A percentile compares a stretch with the other conserved stretches of the same genome.
Conservation (phyloP, 53 echinoderm and acorn worm species). For the Echinometra lucunter region DNA sequence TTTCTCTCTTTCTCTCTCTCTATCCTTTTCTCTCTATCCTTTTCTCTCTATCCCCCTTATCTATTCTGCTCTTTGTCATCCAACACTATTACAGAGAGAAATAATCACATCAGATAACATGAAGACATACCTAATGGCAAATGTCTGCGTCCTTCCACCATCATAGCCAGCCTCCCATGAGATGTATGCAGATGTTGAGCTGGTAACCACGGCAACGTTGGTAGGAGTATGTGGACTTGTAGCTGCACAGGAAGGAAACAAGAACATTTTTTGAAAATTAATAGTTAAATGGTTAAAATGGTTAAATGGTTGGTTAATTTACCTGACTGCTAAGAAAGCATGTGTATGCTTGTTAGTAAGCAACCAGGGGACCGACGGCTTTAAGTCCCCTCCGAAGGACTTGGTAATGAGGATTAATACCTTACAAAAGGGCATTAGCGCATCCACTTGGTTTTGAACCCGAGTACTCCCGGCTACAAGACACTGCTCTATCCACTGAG, state of each 20-base stretch:
- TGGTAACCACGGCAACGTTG: conserved; percentile 86
- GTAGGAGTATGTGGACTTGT: conserved; percentile 92
- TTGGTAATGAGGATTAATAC: no score
- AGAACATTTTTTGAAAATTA: background rate
- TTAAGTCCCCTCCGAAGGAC: no score
- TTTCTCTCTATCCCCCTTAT: background rate
- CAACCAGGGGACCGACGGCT: no score
- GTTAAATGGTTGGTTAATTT: no score
- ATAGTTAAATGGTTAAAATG: no score
- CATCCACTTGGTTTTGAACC: no score
- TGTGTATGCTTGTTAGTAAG: no score
- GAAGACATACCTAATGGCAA: conserved; percentile 79
- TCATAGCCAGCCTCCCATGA: conserved; percentile 91
- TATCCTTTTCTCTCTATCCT: background rate
- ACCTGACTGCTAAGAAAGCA: no score
- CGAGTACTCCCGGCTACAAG: no score
- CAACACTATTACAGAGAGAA: background rate
- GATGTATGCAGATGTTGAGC: conserved; percentile 81
- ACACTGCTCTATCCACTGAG: no score
- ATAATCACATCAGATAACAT: no score
- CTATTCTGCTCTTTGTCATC: background rate
- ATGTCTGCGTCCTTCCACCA: conserved; percentile 89
- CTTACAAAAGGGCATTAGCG: no score
- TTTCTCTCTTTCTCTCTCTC: background rate
- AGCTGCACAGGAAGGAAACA: conserved; percentile 54